Base-by-base conservation (phyloP, 1,140 invertebrate species). In the Tribolium madens region DNA sequence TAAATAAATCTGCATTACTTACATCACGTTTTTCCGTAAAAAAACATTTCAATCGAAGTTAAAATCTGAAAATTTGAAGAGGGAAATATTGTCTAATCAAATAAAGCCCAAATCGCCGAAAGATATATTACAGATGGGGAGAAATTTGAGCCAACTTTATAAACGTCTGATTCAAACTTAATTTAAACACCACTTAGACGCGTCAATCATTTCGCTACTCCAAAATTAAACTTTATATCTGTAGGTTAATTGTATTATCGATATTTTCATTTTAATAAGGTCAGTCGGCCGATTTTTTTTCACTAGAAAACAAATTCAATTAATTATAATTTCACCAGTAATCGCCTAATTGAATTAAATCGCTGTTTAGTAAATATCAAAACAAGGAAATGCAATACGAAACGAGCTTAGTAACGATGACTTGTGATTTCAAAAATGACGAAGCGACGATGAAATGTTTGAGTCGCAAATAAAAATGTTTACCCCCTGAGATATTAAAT, bases 331-430 rank as follows among this genome's bases (percentile, higher is more conserved):
- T 69, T 12, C 6, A 14, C 14, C 21, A 33, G 18, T 17, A 36
- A 18, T 26, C 33, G 17, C 10, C 13, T 52, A 53, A 53, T 64
- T 76, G 48, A 76, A 76, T 76, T 76, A 64, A 21, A 76, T 48
- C 60, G 33, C 14, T 13, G 68, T 17, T 33, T 36, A 7, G n/a
- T 53, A 57, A 57, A 74, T 14, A 15, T 74, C 48, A 57, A 74
- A 74, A 74, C 73, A 74, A 21, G 73, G 33, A 74, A 74, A 74
- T 74, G 73, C 73, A 74, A 74, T 60, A 73, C 13, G 9, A 36
- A 42, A 60, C 6, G 12, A 72, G 73, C 73, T 74, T 21, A 36
- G 73, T 74, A 74, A 74, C 14, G 73, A 60, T 74, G 73, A 74
- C 73, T 57, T n/a, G 57, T 15, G 21, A 1, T 31, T 33, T 64